Percentiles rank a stretch among this genome's conserved stretches.
Evolutionary conservation across 1,140 invertebrate genomes (phyloP).

Genomic region (Macrobrachium nipponense): DNA sequence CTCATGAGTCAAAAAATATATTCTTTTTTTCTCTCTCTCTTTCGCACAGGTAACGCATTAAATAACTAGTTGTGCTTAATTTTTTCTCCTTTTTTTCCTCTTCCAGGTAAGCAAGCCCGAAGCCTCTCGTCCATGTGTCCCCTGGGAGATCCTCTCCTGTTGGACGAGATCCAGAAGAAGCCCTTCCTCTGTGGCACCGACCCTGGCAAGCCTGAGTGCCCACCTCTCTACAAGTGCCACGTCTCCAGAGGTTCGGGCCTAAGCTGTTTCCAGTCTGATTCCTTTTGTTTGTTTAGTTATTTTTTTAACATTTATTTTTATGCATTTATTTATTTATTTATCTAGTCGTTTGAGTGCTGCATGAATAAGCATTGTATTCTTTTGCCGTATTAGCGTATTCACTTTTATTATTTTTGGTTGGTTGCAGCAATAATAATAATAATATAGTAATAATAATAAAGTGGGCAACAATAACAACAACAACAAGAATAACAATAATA

Average conservation of each 20-base stretch:
- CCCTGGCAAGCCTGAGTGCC: slow-evolving; percentile 83
- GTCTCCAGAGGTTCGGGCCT: slow-evolving; percentile 75
- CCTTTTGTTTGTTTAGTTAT: background rate
- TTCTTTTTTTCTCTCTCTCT: no score
- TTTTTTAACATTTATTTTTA: no score
- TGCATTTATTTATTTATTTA: no score
- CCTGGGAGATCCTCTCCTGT: slow-evolving; percentile 81
- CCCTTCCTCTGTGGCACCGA: slow-evolving; percentile 86
- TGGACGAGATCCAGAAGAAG: slow-evolving; percentile 77
- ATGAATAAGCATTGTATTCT: background rate
- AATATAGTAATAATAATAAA: slow-evolving; percentile 11
- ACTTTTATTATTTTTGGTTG: background rate
- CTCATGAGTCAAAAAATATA: no score
- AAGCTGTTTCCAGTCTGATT: no score
- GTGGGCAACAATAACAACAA: no score
- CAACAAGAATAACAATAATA: background rate
- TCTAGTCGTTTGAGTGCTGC: no score
- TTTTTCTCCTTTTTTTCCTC: background rate
- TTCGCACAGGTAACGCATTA: no score
- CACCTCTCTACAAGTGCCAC: slow-evolving; percentile 82
- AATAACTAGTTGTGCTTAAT: background rate
- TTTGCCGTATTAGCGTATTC: background rate
- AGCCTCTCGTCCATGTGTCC: slow-evolving; percentile 82
- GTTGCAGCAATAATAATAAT: background rate
- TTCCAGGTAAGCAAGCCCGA: slow-evolving; percentile 76